phyloP scores from a whole-genome alignment of 2,113 vertebrate genomes.

The Clupea harengus region DNA sequence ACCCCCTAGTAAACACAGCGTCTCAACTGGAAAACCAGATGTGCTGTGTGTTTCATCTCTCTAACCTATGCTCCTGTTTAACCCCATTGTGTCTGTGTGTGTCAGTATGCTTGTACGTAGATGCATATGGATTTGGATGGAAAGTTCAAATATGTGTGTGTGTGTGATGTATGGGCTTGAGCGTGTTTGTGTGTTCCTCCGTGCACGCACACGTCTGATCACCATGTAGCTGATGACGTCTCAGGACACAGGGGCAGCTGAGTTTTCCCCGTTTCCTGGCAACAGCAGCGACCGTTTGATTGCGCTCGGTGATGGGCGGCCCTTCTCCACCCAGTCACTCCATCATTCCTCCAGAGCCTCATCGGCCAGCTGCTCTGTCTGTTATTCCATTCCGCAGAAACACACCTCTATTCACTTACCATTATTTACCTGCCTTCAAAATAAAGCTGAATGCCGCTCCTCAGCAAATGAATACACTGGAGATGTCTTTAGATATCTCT shows the following conservation, averaged over 20 bases:
- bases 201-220: neutral
- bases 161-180: neutral
- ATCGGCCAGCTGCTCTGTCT: neutral
- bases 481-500: too few relatives aligned
- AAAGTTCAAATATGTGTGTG: neutral
- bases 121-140: neutral
- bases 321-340: neutral
- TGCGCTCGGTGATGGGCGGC: neutral
- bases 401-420: neutral
- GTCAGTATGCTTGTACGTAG: neutral
- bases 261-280: neutral
- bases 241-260: neutral
- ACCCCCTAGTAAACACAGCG: neutral
- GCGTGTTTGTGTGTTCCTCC: slow-evolving; percentile 19
- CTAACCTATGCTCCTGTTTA: too few relatives aligned
- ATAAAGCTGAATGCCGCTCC: neutral
- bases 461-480: neutral
- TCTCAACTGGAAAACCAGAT: too few relatives aligned
- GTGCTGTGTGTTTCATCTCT: neutral
- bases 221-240: neutral
- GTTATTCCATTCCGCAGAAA: neutral
- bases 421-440: neutral
- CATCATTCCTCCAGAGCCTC: neutral
- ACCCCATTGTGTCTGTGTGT: neutral
- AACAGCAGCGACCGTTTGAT: neutral